phyloP scores from a whole-genome alignment of 2,113 vertebrate genomes.

The Uria lomvia region DNA sequence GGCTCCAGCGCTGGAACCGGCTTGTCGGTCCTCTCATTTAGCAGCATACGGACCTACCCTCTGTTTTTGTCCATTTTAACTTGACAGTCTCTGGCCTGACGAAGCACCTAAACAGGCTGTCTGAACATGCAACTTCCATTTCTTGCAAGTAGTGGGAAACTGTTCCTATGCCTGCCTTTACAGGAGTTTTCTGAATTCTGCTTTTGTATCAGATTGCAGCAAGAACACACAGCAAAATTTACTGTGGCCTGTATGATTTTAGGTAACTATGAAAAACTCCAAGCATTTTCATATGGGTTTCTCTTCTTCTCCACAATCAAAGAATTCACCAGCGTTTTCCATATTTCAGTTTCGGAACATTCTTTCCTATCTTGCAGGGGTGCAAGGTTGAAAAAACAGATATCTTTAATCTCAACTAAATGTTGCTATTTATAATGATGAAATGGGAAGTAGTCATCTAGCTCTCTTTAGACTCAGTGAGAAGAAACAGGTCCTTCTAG shows the following conservation, averaged over 20 bases:
- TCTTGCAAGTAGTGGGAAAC: neutral
- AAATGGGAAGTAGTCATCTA: neutral
- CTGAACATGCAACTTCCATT: neutral
- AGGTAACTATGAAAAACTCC: neutral
- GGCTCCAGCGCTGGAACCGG: neutral
- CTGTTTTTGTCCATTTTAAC: neutral
- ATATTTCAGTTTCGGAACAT: neutral
- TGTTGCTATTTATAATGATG: neutral
- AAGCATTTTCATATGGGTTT: neutral
- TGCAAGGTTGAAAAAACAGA: neutral
- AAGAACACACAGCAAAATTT: neutral
- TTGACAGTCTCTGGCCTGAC: neutral
- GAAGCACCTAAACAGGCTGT: neutral
- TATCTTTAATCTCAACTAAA: neutral
- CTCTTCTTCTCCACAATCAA: neutral
- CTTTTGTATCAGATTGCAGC: neutral
- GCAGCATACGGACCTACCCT: constrained; percentile 1
- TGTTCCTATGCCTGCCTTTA: neutral
- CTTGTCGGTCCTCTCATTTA: neutral
- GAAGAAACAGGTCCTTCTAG: neutral
- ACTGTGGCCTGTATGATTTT: neutral
- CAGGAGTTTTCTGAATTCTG: neutral
- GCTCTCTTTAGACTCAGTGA: neutral
- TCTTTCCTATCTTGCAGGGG: neutral
- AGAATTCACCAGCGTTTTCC: neutral